Evolutionary conservation across 2,888 invertebrate species (phyloP), one percentile per base, ranked within the genome.

Genomic region (Cephus pygmeus): DNA sequence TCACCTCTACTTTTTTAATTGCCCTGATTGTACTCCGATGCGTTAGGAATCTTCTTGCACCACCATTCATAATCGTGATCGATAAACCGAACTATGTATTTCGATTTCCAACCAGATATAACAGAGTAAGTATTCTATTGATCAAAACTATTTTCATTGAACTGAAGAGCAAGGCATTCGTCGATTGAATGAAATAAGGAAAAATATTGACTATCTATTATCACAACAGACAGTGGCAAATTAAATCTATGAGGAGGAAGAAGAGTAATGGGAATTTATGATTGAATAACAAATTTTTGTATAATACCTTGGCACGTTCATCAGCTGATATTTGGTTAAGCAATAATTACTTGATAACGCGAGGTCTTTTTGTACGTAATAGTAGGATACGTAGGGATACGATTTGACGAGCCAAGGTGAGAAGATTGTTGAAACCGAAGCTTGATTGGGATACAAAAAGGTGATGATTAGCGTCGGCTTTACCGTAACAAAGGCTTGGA

Each of bases 31-130:
- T 86, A 33, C 87, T 94, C 30, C 92, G 93, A 11, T 92, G 93
- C 0, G 87, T 93, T 0, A 91, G 93, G 76, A 94, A 94, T 85
- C 85, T 94, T 23, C 90, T 94, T 40, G 93, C 94, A 0, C 89
- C 94, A 0, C 95, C 95, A 0, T 93, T 93, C 85, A 92, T 94
- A 86, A 89, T 95, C 23, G 90, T 92, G 83, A 92, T 94, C 1
- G 95, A 95, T 83, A 92, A 92, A 11, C 93, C 93, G 79, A 92
- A 92, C 69, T 91, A 92, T 73, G 93, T 94, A 3, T 95, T 95
- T 85, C 89, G 92, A 74, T 94, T 94, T 87, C 92, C 93, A 12
- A 95, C 94, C 0, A 92, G 94, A 84, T 95, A 87, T 76, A 85
- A 83, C 34, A 56, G 77, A 84, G 90, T 90, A 73, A 89, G 90